Base-by-base conservation (phyloP, 2,113 vertebrate genomes). In the Antigone vipio region DNA sequence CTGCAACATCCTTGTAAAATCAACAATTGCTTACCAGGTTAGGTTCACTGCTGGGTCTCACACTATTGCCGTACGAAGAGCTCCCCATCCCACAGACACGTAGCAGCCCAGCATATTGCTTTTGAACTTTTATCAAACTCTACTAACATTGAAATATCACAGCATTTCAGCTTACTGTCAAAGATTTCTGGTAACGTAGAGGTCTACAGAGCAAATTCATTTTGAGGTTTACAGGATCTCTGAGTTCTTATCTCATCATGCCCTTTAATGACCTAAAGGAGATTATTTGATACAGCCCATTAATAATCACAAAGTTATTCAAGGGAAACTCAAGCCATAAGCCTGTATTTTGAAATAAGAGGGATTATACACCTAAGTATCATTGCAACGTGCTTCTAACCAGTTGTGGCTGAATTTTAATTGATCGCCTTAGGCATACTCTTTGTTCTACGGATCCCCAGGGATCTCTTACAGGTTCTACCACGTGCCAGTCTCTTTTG, bases 401-500 rank as follows among this genome's bases (percentile, higher is more conserved):
- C 1, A 47, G 18, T 60, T 64, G 34, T 3, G 6, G 52, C 81
- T 93, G 17, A 35, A 3, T 82, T 76, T 76, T 24, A 83, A 35
- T 22, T 78, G 27, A 89, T 67, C 0, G 0, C 16, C 38, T 84
- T 81, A 81, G 24, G n/a, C 0, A 0, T 9, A 10, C 2, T 67
- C 68, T 79, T 75, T 81, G n/a, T 21, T 74, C 6, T 71, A 18
- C 2, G 5, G 44, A 81, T 45, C 35, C 34, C 34, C 19, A 62
- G 22, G 27, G 30, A 91, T 34, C 21, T 63, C 72, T 40, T 66
- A 34, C 0, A 1, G 45, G 7, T 4, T 6, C n/a, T 23, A n/a
- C 12, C 27, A 23, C 4, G 18, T 21, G 30, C 58, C 27, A 30
- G 3, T 5, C 24, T 58, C 50, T 20, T 68, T 19, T 16, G 50